These are phyloP conservation scores for Manduca sexta DNA, from an alignment of 1,140 invertebrate genomes.

Conservation along the genomic window DNA sequence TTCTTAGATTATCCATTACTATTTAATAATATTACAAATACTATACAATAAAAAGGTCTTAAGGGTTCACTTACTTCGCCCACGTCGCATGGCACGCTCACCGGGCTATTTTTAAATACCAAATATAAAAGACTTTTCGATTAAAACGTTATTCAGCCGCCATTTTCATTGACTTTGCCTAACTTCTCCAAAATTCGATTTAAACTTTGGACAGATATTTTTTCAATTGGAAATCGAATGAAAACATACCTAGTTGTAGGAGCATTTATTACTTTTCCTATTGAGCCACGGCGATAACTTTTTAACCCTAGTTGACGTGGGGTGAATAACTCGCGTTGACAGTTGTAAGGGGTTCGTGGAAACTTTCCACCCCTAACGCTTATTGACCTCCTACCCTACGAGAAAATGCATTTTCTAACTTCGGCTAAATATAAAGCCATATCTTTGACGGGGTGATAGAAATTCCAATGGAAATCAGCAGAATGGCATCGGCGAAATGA, in stretches of 20 bases:
- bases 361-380: slow-evolving; percentile 39
- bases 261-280: slow-evolving; percentile 40
- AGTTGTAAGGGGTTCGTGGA: slow-evolving; percentile 45
- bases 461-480: slow-evolving; percentile 28
- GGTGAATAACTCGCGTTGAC: slow-evolving; percentile 59
- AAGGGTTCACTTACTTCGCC: too few relatives aligned
- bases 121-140: too few relatives aligned
- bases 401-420: slow-evolving; percentile 30
- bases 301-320: slow-evolving; percentile 55
- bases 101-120: too few relatives aligned
- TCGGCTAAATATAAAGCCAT: slow-evolving; percentile 22
- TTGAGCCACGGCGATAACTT: slow-evolving; percentile 48
- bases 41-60: too few relatives aligned
- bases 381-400: slow-evolving; percentile 47
- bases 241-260: not conserved
- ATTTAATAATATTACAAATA: too few relatives aligned
- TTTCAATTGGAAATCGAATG: not conserved
- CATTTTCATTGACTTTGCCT: not conserved
- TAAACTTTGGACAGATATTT: not conserved
- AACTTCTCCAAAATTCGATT: not conserved
- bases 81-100: too few relatives aligned
- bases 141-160: too few relatives aligned
- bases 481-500: slow-evolving; percentile 20
- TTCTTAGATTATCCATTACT: too few relatives aligned
- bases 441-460: slow-evolving; percentile 23